phyloP scores from a whole-genome alignment of 2,113 vertebrate genomes.

The Bufo gargarizans region DNA sequence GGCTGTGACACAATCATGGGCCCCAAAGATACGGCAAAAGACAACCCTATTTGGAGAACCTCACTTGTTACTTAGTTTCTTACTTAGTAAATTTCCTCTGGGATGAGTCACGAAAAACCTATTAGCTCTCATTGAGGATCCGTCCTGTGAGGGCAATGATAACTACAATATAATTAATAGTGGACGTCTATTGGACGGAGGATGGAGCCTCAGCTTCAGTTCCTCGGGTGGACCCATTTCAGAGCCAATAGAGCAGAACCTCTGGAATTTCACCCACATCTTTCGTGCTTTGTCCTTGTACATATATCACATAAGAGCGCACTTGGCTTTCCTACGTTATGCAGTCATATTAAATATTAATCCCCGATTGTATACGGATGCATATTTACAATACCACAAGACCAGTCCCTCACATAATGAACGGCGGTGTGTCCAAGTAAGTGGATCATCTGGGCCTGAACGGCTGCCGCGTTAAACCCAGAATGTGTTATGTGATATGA shows the following conservation, averaged over 20 bases:
- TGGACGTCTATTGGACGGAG: not conserved
- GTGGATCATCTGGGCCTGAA: conserved; percentile 5
- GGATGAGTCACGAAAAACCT: too few relatives aligned
- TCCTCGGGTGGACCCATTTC: not conserved
- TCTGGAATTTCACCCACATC: not conserved
- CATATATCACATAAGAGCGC: not conserved
- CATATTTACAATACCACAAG: conserved; percentile 13
- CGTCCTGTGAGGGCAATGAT: too few relatives aligned
- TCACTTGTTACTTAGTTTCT: too few relatives aligned
- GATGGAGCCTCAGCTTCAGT: not conserved
- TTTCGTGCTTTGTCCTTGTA: not conserved
- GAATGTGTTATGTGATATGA: conserved; percentile 45
- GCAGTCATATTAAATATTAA: not conserved
- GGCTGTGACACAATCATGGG: too few relatives aligned
- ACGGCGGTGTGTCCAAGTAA: not conserved
- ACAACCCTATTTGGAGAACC: too few relatives aligned
- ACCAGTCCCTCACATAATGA: not conserved
- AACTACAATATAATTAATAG: too few relatives aligned
- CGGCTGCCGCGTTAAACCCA: conserved; percentile 2
- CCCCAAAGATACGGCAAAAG: too few relatives aligned
- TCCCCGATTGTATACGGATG: not conserved
- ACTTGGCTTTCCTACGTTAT: not conserved
- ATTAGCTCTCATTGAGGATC: too few relatives aligned
- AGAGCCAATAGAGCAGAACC: not conserved
- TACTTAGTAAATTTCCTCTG: too few relatives aligned